Percentiles rank a stretch among this genome's conserved stretches.
phyloP scores from a whole-genome alignment of 2,113 vertebrate genomes.

The Synchiropus splendidus region DNA sequence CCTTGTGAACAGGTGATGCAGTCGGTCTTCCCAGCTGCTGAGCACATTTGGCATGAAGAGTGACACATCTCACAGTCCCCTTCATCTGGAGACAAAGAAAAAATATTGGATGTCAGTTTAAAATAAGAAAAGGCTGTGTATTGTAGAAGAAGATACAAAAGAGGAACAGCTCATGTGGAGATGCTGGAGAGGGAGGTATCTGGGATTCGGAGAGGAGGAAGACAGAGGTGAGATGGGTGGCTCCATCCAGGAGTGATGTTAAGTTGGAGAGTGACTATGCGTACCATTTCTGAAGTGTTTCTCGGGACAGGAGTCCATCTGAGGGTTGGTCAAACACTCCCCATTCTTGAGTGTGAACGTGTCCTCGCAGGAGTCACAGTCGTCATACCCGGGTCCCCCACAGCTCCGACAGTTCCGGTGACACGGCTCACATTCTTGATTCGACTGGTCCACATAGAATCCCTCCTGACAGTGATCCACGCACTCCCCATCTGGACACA shows the following conservation, averaged over 20 bases:
- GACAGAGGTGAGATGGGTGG: too few species aligned
- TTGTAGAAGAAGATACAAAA: too few species aligned
- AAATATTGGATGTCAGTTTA: too few species aligned
- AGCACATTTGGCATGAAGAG: conserved; percentile 71
- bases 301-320: conserved; percentile 8
- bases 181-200: too few species aligned
- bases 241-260: too few species aligned
- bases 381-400: conserved; percentile 53
- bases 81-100: conserved; percentile 30
- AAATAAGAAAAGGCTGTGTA: too few species aligned
- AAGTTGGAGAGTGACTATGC: too few species aligned
- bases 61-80: conserved; percentile 57
- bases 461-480: conserved; percentile 69
- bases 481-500: conserved; percentile 50
- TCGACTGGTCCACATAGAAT: conserved; percentile 67
- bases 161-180: too few species aligned
- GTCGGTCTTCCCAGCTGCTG: conserved; percentile 18
- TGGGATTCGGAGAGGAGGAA: too few species aligned
- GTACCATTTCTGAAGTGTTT: conserved; percentile 67
- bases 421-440: conserved; percentile 74
- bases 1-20: conserved; percentile 77
- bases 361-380: conserved; percentile 71
- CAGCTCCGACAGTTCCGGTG: conserved; percentile 72
- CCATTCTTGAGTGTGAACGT: conserved; percentile 46
- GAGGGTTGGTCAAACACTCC: conserved; percentile 50